A percentile compares a stretch with the other conserved stretches of the same genome.
phyloP scores from a whole-genome alignment of 1,140 invertebrate genomes.

The Octopus bimaculoides region DNA sequence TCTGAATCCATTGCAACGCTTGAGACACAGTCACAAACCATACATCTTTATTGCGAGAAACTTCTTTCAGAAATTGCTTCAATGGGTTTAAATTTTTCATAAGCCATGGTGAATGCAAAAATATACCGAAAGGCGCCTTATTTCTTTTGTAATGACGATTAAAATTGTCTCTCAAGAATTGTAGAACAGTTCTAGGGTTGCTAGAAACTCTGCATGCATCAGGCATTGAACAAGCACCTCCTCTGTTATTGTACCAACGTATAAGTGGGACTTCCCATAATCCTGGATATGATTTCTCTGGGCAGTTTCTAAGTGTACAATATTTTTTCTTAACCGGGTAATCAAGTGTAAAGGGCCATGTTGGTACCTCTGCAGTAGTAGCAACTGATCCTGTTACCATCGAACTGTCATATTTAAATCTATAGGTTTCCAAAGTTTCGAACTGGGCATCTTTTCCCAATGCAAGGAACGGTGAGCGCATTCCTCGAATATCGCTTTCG shows the following conservation, averaged over 20 bases:
- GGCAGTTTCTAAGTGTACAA: constrained; percentile 31
- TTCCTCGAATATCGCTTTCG: constrained; percentile 89
- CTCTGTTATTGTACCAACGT: constrained; percentile 72
- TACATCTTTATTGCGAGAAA: constrained; percentile 31
- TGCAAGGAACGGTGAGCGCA: constrained; percentile 71
- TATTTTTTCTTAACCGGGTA: constrained; percentile 74
- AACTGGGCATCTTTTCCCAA: constrained; percentile 34
- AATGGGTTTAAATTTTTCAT: constrained; percentile 68
- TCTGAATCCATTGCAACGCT: constrained; percentile 35
- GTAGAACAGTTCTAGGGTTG: constrained; percentile 15
- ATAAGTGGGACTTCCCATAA: constrained; percentile 52
- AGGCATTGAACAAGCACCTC: constrained; percentile 92
- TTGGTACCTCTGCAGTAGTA: not conserved
- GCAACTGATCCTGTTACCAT: constrained; percentile 29
- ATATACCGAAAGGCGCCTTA: constrained; percentile 86
- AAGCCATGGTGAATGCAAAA: constrained; percentile 94
- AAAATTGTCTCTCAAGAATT: constrained; percentile 32
- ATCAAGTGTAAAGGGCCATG: constrained; percentile 37
- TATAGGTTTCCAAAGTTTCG: constrained; percentile 68
- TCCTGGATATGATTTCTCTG: constrained; percentile 31
- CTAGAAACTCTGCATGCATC: constrained; percentile 78
- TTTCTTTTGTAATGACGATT: constrained; percentile 65
- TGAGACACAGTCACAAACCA: constrained; percentile 33
- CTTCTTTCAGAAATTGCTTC: constrained; percentile 78
- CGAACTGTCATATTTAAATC: constrained; percentile 34